Evolutionary conservation across 23 tunicate species (phyloP), one percentile per base, ranked within the genome.

Genomic region (Trididemnum miniatum): DNA sequence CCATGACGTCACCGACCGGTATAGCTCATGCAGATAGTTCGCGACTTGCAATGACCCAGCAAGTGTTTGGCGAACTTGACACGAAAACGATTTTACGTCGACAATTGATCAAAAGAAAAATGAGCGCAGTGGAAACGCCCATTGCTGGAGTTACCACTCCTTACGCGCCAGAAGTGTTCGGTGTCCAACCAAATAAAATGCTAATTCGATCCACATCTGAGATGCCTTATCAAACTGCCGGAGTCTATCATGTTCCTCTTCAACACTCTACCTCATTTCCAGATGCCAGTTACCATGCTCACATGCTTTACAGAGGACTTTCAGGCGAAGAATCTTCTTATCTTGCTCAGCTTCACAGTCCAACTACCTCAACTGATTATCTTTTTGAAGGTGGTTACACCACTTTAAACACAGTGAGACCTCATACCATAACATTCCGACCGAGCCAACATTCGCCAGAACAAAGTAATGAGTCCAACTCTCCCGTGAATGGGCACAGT

Each of bases 301-400:
- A 87, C 65, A 65, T 87, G 75, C 59, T 72, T 34, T 81, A 80
- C 78, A 34, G 82, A 71, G 81, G 81, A 1, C 20, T 73, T 73
- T 71, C 76, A 12, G 72, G 77, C 1, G 87, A 80, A 26, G 93
- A 88, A 31, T 82, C 93, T 20, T 82, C 93, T 20, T 88, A 84
- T 50, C 75, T 88, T 49, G 72, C 93, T 24, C 93, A 88, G 51
- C 76, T 88, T 20, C 93, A 88, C 72, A 66, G 87, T 78, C 65
- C 86, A 32, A 65, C 80, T 72, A 52, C 87, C 52, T 51, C 88
- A 4, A 72, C 89, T 23, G 79, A 69, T 0, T 84, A 88, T 66
- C 71, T 89, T 23, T 93, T 80, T 57, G 87, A 91, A 59, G 89
- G 98, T 26, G 98, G 89, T 2, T 93, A 93, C 87, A 88, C 98